These are phyloP conservation scores for Phocoena sinus DNA, from an alignment of 2,113 vertebrate species.

Conservation along the genomic window DNA sequence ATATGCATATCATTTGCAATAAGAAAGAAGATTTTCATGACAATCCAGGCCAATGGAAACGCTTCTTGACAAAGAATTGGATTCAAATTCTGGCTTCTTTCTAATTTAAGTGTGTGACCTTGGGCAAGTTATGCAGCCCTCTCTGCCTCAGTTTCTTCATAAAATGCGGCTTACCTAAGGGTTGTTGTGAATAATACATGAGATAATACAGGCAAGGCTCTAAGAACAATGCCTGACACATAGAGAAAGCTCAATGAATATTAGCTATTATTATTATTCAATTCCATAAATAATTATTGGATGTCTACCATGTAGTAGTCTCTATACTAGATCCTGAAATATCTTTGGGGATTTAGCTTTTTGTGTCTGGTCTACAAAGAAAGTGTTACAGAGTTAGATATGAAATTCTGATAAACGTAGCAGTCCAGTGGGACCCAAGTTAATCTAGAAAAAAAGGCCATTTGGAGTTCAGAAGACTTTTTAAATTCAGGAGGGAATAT, in stretches of 20 bases:
- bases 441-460: conserved; percentile 6
- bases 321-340: neutral
- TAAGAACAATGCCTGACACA: neutral
- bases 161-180: neutral
- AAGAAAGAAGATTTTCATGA: neutral
- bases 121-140: neutral
- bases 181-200: neutral
- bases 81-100: neutral
- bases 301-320: neutral
- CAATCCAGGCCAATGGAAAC: neutral
- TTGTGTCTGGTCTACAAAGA: neutral
- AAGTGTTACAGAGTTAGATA: neutral
- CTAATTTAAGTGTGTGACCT: neutral
- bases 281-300: neutral
- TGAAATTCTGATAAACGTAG: neutral
- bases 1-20: neutral
- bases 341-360: neutral
- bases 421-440: neutral
- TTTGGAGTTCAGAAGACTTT: neutral
- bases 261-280: neutral
- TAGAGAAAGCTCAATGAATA: neutral
- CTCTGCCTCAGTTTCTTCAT: neutral
- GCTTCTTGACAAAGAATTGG: neutral
- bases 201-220: neutral
- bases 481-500: neutral